phyloP scores from a whole-genome alignment of 2,888 invertebrate genomes.

The Mythimna vitellina region DNA sequence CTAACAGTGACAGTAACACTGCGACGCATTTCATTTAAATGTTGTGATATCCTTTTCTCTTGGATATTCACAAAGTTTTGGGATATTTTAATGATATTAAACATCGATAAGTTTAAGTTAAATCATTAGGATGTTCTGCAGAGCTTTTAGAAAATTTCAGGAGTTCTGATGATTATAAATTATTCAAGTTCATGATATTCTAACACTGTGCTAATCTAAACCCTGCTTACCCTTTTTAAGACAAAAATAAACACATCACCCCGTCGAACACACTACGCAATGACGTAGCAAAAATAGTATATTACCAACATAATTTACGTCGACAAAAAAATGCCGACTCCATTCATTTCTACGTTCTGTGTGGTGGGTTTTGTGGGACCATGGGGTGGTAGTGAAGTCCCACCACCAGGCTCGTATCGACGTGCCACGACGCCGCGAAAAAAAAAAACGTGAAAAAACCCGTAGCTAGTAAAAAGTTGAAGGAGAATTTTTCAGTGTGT shows the following conservation, averaged over 20 bases:
- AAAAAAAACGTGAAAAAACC: slow-evolving; percentile 25
- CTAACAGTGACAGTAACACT: slow-evolving; percentile 10
- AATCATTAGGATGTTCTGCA: background rate
- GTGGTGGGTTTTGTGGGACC: slow-evolving; percentile 66
- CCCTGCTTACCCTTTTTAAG: background rate
- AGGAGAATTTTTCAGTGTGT: slow-evolving; percentile 6
- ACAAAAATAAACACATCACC: slow-evolving; percentile 14
- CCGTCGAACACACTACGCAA: background rate
- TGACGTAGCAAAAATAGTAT: slow-evolving; percentile 25
- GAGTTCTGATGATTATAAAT: background rate
- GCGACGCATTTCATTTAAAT: slow-evolving; percentile 23
- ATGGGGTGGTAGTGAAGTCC: slow-evolving; percentile 82
- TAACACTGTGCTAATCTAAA: background rate
- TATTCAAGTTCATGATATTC: too few species aligned
- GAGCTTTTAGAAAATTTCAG: background rate
- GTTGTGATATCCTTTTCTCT: slow-evolving; percentile 8
- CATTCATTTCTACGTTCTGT: slow-evolving; percentile 58
- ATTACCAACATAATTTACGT: slow-evolving; percentile 13
- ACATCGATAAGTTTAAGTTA: background rate
- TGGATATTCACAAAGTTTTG: background rate
- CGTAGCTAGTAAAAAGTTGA: background rate
- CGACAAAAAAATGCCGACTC: slow-evolving; percentile 50
- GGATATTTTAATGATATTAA: background rate
- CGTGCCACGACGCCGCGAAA: slow-evolving; percentile 75
- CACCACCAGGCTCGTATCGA: slow-evolving; percentile 82